Conservation (phyloP, 2,113 vertebrate species). For the Lepisosteus oculatus region DNA sequence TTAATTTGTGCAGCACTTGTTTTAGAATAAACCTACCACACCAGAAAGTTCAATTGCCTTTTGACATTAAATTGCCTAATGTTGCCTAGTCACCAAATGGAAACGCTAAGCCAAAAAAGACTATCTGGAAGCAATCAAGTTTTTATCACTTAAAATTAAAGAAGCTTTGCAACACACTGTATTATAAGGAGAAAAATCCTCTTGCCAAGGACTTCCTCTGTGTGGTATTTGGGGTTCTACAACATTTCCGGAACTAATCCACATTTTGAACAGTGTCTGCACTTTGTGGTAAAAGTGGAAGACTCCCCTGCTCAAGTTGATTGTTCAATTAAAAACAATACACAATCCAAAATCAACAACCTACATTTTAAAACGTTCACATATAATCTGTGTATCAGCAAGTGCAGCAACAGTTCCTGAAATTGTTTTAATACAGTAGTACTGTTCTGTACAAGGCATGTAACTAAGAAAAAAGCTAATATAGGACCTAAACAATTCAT, state of each 20-base stretch:
- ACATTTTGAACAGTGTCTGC: background rate
- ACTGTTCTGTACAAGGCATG: too few relatives aligned
- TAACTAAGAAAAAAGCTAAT: too few relatives aligned
- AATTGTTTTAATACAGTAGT: too few relatives aligned
- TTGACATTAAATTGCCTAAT: background rate
- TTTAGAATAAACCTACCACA: background rate
- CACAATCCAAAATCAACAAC: too few relatives aligned
- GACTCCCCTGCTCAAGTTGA: background rate
- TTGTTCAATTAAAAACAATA: background rate
- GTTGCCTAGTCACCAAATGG: background rate
- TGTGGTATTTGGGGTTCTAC: conserved; percentile 1
- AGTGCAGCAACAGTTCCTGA: too few relatives aligned
- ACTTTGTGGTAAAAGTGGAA: background rate
- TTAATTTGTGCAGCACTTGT: conserved; percentile 20
- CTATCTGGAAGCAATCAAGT: background rate
- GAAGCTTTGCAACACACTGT: background rate
- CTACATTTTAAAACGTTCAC: too few relatives aligned
- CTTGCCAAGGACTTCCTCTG: background rate
- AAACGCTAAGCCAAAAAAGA: background rate
- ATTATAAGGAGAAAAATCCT: background rate
- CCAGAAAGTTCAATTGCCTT: background rate
- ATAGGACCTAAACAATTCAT: too few relatives aligned
- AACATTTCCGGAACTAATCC: conserved; percentile 1
- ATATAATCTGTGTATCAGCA: too few relatives aligned
- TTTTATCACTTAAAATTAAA: background rate